phyloP scores from a whole-genome alignment of 1,140 invertebrate genomes.

The Parasteatoda tepidariorum region DNA sequence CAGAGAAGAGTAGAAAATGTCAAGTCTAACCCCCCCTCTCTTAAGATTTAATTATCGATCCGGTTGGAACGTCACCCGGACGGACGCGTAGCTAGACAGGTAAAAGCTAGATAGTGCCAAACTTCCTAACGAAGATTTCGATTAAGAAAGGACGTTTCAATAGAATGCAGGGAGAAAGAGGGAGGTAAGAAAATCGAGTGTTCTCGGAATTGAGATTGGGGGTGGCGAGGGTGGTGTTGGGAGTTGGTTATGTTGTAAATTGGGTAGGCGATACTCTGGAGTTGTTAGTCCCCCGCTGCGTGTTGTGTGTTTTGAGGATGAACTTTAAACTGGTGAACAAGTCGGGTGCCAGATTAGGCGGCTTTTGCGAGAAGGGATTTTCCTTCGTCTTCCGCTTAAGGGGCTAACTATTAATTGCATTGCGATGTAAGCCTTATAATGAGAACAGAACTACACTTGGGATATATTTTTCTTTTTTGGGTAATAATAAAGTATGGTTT shows the following conservation, averaged over 20 bases:
- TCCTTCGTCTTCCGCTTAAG: not conserved
- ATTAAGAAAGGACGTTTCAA: constrained; percentile 37
- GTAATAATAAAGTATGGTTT: too few species aligned
- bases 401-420: not conserved
- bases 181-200: not conserved
- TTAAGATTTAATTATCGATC: constrained; percentile 61
- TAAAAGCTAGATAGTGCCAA: constrained; percentile 38
- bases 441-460: too few species aligned
- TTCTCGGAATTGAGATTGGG: not conserved
- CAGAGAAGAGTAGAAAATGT: constrained; percentile 28
- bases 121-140: constrained; percentile 54
- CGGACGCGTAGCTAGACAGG: constrained; percentile 44
- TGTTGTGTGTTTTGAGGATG: constrained; percentile 40
- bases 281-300: constrained; percentile 28
- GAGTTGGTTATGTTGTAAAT: constrained; percentile 31
- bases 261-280: constrained; percentile 47
- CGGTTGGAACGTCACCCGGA: not conserved
- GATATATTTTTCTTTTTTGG: too few species aligned
- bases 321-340: constrained; percentile 20
- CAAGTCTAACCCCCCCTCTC: constrained; percentile 29
- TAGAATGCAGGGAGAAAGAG: not conserved
- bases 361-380: constrained; percentile 7
- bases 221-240: not conserved
- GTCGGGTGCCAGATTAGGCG: constrained; percentile 21
- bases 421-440: too few species aligned